Evolutionary conservation across 2,888 invertebrate genomes (phyloP), one percentile per base, ranked within the genome.

Genomic region (Amphipyra tragopoginis): DNA sequence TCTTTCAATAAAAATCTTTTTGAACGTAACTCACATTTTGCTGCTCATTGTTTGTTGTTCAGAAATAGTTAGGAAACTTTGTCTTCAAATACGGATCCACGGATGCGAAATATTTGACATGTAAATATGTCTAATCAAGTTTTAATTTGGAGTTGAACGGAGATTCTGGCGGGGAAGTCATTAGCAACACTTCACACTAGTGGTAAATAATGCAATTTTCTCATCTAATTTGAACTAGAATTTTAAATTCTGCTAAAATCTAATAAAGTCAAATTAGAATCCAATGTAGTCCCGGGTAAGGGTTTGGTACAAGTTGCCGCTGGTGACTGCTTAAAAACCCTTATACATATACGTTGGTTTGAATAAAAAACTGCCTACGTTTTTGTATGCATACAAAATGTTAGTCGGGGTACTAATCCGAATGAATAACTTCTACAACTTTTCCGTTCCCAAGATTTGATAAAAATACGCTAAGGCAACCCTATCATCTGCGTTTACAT

Each of bases 201-300:
- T 85, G 85, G 86, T 88, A 89, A 87, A 86, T 86, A 89, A 90
- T 89, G 85, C 81, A 89, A 90, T 90, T 88, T 87, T 75, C 81
- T 83, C 76, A 82, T 85, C 83, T 81, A 87, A 88, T 86, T 86
- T 85, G 82, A 88, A 86, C 85, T 85, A 84, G 88, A 87, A 87
- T 90, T 90, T 91, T 90, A 90, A 90, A 92, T 91, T 90, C 90
- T 87, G 86, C 88, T 90, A 86, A 90, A 91, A 91, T 89, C 90
- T 89, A 91, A 92, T 91, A 89, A 91, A 88, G 88, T 86, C 88
- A 86, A 88, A 90, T 91, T 92, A 91, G 89, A 86, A 87, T 87
- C 88, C 90, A 84, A 90, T 91, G 89, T 89, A 89, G 89, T 77
- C 70, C 74, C 61, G 59, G 48, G 56, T 71, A 64, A 68, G 60